Percentiles rank a stretch among this genome's conserved stretches.
Evolutionary conservation across 2,113 vertebrate genomes (phyloP).

Genomic region (Abramis brama): DNA sequence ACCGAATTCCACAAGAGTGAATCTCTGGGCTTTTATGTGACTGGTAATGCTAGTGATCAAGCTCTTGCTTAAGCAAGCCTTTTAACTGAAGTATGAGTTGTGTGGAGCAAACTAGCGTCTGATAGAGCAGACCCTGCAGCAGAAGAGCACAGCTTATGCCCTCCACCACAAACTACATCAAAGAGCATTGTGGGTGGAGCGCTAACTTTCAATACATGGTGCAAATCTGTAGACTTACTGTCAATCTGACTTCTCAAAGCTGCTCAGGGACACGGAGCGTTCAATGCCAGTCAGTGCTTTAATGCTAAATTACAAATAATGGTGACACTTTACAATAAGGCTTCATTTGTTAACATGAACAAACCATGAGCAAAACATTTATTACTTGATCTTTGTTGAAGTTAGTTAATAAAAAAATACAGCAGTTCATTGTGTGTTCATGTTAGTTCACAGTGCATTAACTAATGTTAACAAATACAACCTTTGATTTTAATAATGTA

Average conservation of each 20-base stretch:
- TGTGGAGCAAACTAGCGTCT: not conserved
- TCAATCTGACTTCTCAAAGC: constrained; percentile 4
- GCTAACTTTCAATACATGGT: constrained; percentile 46
- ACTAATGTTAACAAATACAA: no score
- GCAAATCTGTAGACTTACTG: constrained; percentile 25
- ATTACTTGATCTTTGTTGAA: no score
- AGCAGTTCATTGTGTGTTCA: no score
- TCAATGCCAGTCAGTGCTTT: not conserved
- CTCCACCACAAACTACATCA: constrained; percentile 23
- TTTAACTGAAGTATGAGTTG: not conserved
- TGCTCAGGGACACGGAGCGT: not conserved
- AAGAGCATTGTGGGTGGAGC: constrained; percentile 21
- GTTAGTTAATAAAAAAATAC: no score
- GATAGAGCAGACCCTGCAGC: not conserved
- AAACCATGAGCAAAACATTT: no score
- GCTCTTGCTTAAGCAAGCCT: not conserved
- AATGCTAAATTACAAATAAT: not conserved
- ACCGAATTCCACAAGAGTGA: not conserved
- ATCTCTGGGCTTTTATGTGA: not conserved
- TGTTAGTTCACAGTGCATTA: no score
- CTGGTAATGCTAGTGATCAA: not conserved
- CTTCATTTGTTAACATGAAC: no score
- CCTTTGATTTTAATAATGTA: no score
- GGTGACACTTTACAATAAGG: no score
- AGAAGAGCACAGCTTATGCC: not conserved